Evolutionary conservation across 2,113 vertebrate genomes (phyloP).

Genomic region (Numenius arquata): DNA sequence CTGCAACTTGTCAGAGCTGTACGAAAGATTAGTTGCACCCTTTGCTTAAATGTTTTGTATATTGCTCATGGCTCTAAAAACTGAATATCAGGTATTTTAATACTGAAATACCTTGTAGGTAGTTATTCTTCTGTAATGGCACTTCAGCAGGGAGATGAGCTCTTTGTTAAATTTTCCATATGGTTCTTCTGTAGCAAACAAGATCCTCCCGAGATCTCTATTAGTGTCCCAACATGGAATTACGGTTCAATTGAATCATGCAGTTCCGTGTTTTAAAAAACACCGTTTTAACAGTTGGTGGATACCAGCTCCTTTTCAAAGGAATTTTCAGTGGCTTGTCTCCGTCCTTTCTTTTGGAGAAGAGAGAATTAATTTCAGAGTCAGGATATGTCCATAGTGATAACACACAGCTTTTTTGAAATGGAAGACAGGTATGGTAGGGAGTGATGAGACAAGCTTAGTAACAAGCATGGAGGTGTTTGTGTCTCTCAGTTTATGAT

Average conservation of each 20-base stretch:
- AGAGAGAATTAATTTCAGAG: constrained; percentile 31
- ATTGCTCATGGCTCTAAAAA: constrained; percentile 67
- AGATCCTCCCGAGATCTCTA: not conserved
- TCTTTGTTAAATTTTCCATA: constrained; percentile 40
- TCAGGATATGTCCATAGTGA: constrained; percentile 5
- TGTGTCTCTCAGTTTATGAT: not conserved
- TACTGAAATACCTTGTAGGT: constrained; percentile 46
- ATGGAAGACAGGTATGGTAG: not conserved
- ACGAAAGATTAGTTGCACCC: constrained; percentile 68
- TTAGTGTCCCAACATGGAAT: constrained; percentile 35
- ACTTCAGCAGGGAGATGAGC: constrained; percentile 27
- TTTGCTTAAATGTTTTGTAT: constrained; percentile 69
- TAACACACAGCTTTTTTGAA: constrained; percentile 14
- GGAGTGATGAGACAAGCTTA: constrained; percentile 10
- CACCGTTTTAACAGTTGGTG: constrained; percentile 18
- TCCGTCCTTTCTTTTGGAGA: constrained; percentile 16
- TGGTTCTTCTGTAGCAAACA: constrained; percentile 47
- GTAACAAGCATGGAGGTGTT: not conserved
- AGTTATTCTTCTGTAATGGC: constrained; percentile 39
- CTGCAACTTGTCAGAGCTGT: constrained; percentile 73
- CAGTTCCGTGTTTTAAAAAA: constrained; percentile 37
- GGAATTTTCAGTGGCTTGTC: constrained; percentile 8
- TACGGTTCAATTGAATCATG: constrained; percentile 25
- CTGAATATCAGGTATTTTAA: constrained; percentile 67
- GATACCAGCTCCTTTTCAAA: constrained; percentile 30